Evolutionary conservation across 2,113 vertebrate genomes (phyloP), one percentile per base, ranked within the genome.

Genomic region (Centropus unirufus): DNA sequence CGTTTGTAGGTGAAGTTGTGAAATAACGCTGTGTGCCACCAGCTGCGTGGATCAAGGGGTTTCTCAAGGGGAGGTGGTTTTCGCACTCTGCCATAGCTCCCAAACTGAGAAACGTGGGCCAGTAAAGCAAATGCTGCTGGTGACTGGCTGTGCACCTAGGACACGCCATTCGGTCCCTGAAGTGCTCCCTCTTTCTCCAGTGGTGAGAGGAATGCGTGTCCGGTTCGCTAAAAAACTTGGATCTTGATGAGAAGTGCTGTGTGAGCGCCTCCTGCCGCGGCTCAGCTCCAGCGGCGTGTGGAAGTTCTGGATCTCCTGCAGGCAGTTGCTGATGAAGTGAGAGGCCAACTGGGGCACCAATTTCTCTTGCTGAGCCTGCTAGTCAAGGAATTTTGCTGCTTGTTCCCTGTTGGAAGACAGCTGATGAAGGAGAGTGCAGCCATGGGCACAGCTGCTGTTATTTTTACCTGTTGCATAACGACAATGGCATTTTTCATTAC

Each of bases 311-410:
- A 98, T 97, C 62, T 94, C 78, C 36, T 77, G 30, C 87, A 98
- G 49, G 64, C 92, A 94, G 21, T 42, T 1, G 0, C 51, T 66
- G 73, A 58, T 40, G 44, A 98, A 98, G 30, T 98, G 91, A 67
- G 98, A 97, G 30, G 98, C 98, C 84, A 98, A 14, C 26, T 92
- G 97, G 42, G 98, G 97, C 11, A 98, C n/a, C 54, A 98, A 44
- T 44, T 98, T 98, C 66, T 98, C 98, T 81, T 98, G 98, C 95
- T 98, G 98, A 1, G 97, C 98, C 94, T 98, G 98, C 88, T 98
- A 97, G 83, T 98, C 98, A 15, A 98, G 96, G 84, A 98, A 93
- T 96, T 98, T 98, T n/a, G 93, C 95, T 79, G 98, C 98, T 75
- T 89, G 68, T n/a, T 97, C 97, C 34, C 98, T 98, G 95, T 78